Conservation (phyloP, 2,797 vertebrate species). For the Cryptoblepharus egeriae region DNA sequence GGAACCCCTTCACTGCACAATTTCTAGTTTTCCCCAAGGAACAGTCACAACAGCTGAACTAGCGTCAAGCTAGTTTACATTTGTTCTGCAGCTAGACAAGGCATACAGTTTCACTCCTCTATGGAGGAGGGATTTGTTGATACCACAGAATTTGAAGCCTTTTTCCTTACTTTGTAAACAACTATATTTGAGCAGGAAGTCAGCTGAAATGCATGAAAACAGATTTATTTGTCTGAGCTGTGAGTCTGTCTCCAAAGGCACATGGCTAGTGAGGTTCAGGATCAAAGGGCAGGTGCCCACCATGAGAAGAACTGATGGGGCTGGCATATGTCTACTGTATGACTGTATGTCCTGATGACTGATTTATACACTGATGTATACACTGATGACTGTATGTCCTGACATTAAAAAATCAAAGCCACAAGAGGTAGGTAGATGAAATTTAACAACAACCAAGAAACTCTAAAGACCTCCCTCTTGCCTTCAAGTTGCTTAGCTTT, state of each 20-base stretch:
- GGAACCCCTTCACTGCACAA: neutral
- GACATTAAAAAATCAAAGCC: neutral
- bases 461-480: neutral
- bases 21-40: neutral
- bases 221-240: neutral
- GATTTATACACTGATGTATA: too few species aligned
- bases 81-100: neutral
- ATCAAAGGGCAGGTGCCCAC: neutral
- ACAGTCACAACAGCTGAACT: neutral
- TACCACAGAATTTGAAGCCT: neutral
- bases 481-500: neutral
- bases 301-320: neutral
- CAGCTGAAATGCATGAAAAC: neutral
- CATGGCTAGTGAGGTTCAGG: neutral
- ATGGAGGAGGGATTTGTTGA: accelerated
- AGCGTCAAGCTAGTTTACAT: neutral
- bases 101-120: neutral
- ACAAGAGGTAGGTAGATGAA: neutral
- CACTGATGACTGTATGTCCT: neutral
- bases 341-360: neutral
- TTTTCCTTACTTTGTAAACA: neutral
- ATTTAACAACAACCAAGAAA: neutral
- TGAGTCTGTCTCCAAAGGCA: accelerated
- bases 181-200: accelerated
- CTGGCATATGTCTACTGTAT: neutral